Base-by-base conservation (phyloP, 2,888 invertebrate species). In the Lasioglossum vierecki region DNA sequence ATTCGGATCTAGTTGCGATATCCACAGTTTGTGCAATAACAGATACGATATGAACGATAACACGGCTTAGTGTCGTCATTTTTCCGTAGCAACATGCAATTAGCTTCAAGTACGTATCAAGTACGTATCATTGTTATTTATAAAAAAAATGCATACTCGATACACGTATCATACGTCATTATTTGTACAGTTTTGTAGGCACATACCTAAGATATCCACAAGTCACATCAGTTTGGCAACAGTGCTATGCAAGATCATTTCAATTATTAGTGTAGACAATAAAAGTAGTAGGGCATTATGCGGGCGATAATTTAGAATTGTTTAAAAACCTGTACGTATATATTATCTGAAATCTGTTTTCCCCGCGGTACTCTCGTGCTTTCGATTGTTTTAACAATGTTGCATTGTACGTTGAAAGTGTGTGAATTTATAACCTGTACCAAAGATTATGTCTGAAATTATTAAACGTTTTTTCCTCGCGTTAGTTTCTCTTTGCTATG, bases 181-280 rank as follows among this genome's bases (percentile, higher is more conserved):
- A 86, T 82, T 84, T 89, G 89, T 91, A 91, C 82, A 41, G 4
- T 88, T 60, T 92, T 53, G 9, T 76, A 82, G 82, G 44, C 85
- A 76, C 87, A 83, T 80, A 81, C 82, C 78, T 83, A 83, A 84
- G 13, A 80, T 70, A 74, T 74, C 22, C 71, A 46, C 63, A 57
- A 81, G 68, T 49, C 82, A 44, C 35, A 72, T 82, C 76, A 72
- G 74, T 83, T 75, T 39, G 83, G 80, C 41, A 35, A 88, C 76
- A 53, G 39, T 74, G 79, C 84, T 76, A 87, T 82, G 86, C 79
- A 82, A 89, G 89, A 91, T 83, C 91, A 87, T 92, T 92, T 93
- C 91, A 93, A 93, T 93, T 94, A 93, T 75, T 91, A 89, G 30
- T 92, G 91, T 89, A 87, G 94, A 94, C 93, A 94, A 94, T 94